Evolutionary conservation across 2,888 invertebrate species (phyloP), one percentile per base, ranked within the genome.

Genomic region (Papilio gigon): DNA sequence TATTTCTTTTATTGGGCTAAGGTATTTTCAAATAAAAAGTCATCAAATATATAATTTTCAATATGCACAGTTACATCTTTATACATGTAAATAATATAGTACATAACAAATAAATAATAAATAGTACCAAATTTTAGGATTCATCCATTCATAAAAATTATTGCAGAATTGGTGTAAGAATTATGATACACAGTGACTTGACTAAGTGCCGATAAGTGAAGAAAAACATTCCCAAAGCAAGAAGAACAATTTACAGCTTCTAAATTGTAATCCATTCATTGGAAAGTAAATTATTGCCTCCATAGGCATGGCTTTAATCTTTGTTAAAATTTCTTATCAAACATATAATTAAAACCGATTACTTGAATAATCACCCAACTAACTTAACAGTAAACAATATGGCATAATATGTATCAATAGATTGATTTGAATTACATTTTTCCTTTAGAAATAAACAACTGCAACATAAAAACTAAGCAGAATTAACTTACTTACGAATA

Each of bases 51-150:
- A 90, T 89, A 89, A 84, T 85, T 88, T 89, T 90, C 86, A 88
- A 90, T 91, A 91, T 90, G 91, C 91, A 90, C 90, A 91, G 86
- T 90, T 89, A 91, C 88, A 90, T 84, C 88, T 91, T 91, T 90
- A 90, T 89, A 91, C 91, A 92, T 89, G 90, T 89, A 90, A 91
- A 89, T 89, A 90, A 91, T 91, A 91, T 89, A 88, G 90, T 89
- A 91, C 89, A 92, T 87, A 90, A 89, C 89, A 89, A 91, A 92
- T 88, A 91, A 92, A 91, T 90, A 91, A 90, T 91, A 91, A 90
- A 90, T 89, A 90, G 87, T 88, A 88, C 88, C 87, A 86, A 88
- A 84, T 86, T 87, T 86, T 83, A 85, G 85, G 88, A 87, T 87
- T 87, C 84, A 88, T 86, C 83, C 85, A 86, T 87, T 84, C 85